Percentiles rank a stretch among this genome's conserved stretches.
phyloP scores from a whole-genome alignment of 2,888 invertebrate genomes.

The Mythimna lalbum region DNA sequence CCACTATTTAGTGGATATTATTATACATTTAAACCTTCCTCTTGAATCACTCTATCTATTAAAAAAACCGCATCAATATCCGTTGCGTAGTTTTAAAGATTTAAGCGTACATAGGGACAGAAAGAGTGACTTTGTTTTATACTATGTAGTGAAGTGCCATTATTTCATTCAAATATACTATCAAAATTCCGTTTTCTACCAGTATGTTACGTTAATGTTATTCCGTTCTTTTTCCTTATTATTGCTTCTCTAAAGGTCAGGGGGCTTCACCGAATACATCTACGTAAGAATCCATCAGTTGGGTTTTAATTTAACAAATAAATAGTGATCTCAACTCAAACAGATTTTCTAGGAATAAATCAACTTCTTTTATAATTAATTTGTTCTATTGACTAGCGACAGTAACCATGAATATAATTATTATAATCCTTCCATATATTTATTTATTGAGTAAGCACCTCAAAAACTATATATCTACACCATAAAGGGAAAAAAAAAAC shows the following conservation, averaged over 20 bases:
- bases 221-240: constrained; percentile 41
- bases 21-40: no score
- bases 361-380: neutral
- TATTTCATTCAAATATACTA: neutral
- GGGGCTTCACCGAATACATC: constrained; percentile 32
- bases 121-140: no score
- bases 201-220: neutral
- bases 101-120: no score
- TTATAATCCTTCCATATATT: neutral
- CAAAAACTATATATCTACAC: neutral
- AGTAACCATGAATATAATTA: neutral
- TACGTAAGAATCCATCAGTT: neutral
- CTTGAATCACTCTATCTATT: no score
- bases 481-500: neutral
- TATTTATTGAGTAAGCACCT: no score
- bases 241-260: neutral
- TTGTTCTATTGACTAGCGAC: neutral
- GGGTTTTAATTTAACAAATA: neutral
- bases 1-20: no score
- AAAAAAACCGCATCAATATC: no score
- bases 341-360: neutral
- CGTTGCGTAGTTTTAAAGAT: no score
- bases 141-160: no score
- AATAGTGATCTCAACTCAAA: neutral
- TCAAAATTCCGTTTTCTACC: neutral